Conservation (phyloP, 2,113 vertebrate species). For the Silurus asotus region DNA sequence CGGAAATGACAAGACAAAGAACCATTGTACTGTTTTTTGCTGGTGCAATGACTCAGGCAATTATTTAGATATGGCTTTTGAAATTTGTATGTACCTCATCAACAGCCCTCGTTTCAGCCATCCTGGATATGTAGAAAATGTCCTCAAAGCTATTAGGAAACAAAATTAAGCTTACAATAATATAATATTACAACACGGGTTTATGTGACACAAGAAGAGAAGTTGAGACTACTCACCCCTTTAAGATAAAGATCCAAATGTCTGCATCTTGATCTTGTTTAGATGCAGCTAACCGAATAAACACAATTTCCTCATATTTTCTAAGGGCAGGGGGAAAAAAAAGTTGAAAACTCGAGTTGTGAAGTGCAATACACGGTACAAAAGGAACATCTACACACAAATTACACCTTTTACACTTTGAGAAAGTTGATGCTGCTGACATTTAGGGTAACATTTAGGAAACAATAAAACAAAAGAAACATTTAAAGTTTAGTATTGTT, state of each 20-base stretch:
- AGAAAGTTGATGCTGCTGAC: background rate
- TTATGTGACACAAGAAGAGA: background rate
- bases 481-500: background rate
- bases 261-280: background rate
- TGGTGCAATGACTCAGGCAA: no score
- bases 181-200: background rate
- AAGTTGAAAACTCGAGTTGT: background rate
- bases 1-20: background rate
- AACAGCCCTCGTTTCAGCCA: background rate
- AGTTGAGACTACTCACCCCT: background rate
- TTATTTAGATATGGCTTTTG: background rate
- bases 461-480: background rate
- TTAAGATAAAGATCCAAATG: background rate
- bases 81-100: constrained; percentile 15
- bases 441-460: background rate
- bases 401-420: background rate
- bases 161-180: background rate
- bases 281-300: background rate
- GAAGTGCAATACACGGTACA: background rate
- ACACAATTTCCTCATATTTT: background rate
- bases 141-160: background rate
- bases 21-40: background rate
- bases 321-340: background rate
- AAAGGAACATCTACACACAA: background rate
- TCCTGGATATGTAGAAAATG: background rate